These are phyloP conservation scores for Thera britannica DNA, from an alignment of 2,888 invertebrate genomes.

Conservation along the genomic window DNA sequence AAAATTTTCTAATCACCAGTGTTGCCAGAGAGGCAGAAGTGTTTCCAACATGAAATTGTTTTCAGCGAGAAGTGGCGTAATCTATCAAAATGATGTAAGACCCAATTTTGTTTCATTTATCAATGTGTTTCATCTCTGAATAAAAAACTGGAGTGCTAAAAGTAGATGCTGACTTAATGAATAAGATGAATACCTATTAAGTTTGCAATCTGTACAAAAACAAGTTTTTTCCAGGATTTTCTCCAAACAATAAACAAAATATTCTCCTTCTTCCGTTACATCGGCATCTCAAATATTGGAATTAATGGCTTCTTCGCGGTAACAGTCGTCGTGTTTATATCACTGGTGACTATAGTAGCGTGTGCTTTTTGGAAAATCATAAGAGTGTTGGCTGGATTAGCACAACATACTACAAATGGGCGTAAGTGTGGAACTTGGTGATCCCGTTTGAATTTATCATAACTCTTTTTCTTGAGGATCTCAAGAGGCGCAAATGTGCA, in stretches of 20 bases:
- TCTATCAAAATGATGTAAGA: constrained; percentile 46
- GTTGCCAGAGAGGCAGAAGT: constrained; percentile 12
- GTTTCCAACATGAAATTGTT: constrained; percentile 41
- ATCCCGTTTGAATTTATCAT: too few species aligned
- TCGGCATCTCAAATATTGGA: constrained; percentile 60
- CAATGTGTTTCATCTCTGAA: not conserved
- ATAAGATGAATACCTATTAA: too few species aligned
- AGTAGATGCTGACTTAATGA: too few species aligned
- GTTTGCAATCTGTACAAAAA: too few species aligned
- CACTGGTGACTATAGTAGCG: constrained; percentile 52
- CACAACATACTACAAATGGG: constrained; percentile 45
- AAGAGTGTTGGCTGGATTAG: constrained; percentile 48
- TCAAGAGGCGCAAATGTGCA: not conserved
- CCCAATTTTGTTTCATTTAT: not conserved
- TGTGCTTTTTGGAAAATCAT: constrained; percentile 60
- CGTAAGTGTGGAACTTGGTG: constrained; percentile 44
- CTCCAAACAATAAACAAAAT: constrained; percentile 53
- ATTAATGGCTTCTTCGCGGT: constrained; percentile 46
- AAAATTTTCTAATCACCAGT: constrained; percentile 32
- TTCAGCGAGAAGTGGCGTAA: constrained; percentile 25
- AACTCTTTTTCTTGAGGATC: too few species aligned
- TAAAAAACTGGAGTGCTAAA: too few species aligned
- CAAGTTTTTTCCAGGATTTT: constrained; percentile 55
- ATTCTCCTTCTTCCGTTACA: constrained; percentile 56
- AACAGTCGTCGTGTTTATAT: constrained; percentile 48